Evolutionary conservation across 2,888 invertebrate genomes (phyloP).

Genomic region (Trichogramma evanescens): DNA sequence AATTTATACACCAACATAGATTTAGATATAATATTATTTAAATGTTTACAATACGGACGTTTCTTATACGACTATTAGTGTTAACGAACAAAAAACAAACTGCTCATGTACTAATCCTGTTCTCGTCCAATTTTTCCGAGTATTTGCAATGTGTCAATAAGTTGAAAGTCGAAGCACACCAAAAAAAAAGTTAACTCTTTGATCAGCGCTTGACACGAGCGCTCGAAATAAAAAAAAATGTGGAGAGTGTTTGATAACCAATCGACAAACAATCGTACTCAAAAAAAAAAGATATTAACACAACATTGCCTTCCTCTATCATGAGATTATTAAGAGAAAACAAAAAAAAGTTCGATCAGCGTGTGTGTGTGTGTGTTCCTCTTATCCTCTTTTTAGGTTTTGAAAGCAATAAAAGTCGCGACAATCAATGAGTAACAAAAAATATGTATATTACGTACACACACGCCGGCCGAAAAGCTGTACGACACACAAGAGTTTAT

Average conservation of each 20-base stretch:
- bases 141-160: too few species aligned
- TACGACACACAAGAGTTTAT: too few species aligned
- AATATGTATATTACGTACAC: too few species aligned
- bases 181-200: neutral
- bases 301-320: conserved; percentile 43
- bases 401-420: conserved; percentile 42
- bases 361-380: conserved; percentile 29
- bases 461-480: conserved; percentile 9
- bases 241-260: neutral
- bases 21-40: too few species aligned
- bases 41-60: too few species aligned
- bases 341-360: conserved; percentile 6
- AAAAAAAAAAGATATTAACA: conserved; percentile 30
- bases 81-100: neutral
- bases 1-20: neutral
- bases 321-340: conserved; percentile 2
- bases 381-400: conserved; percentile 36
- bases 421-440: conserved; percentile 30
- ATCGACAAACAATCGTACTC: conserved; percentile 3
- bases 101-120: too few species aligned
- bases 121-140: too few species aligned
- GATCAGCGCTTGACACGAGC: too few species aligned
- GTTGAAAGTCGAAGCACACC: neutral
- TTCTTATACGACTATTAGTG: too few species aligned
- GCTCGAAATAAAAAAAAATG: too few species aligned